Percentiles rank a stretch among this genome's conserved stretches.
These are phyloP conservation scores for Carassius gibelio DNA, from an alignment of 2,113 vertebrate species.

Conservation along the genomic window DNA sequence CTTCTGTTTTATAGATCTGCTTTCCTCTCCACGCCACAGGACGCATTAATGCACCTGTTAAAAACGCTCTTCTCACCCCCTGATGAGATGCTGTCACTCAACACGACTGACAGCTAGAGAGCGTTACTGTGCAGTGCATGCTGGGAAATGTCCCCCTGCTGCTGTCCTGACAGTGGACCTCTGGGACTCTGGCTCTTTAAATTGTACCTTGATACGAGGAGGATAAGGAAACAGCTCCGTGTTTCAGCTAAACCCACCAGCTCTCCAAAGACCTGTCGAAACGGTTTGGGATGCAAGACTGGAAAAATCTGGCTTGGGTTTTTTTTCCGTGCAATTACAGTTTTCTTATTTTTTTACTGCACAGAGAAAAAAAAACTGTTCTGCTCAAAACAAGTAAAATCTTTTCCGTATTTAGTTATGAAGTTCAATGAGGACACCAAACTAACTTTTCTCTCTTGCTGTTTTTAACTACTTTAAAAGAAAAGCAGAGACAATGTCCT, in stretches of 20 bases:
- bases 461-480: background rate
- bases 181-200: background rate
- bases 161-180: conserved; percentile 13
- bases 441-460: background rate
- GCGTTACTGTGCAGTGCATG: background rate
- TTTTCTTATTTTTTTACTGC: background rate
- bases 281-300: background rate
- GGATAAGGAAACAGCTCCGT: background rate
- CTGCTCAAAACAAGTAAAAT: background rate
- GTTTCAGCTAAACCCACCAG: background rate
- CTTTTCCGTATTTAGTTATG: background rate
- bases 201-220: background rate
- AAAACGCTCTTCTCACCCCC: conserved; percentile 2
- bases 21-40: background rate
- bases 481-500: too few species aligned
- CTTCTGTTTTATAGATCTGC: conserved; percentile 6
- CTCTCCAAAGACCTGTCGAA: background rate
- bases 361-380: background rate
- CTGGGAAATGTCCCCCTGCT: conserved; percentile 1
- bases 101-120: background rate
- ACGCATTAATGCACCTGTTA: conserved; percentile 26
- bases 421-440: conserved; percentile 2
- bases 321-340: background rate
- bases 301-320: background rate
- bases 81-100: conserved; percentile 14